Percentiles rank a stretch among this genome's conserved stretches.
Conservation (phyloP, 2,113 vertebrate species). For the Rhodinocichla rosea region DNA sequence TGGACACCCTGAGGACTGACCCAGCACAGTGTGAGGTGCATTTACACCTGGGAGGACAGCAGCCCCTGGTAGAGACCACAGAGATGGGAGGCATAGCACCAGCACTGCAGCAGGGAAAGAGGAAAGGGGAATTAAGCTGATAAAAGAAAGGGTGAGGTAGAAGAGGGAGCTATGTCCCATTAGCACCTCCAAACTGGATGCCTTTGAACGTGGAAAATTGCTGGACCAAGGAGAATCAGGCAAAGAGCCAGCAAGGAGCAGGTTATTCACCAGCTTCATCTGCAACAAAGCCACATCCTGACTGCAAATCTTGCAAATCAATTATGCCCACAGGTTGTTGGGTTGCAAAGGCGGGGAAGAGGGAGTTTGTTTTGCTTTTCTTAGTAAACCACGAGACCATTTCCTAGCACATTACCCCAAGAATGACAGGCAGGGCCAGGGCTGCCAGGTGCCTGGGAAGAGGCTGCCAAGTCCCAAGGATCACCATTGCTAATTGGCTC, state of each 20-base stretch:
- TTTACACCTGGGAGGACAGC: not conserved
- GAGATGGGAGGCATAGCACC: accelerated
- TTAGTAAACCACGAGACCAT: conserved; percentile 57
- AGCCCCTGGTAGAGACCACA: not conserved
- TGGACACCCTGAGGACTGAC: not conserved
- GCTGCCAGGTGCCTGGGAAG: conserved; percentile 7
- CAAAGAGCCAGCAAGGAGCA: not conserved
- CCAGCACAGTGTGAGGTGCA: accelerated
- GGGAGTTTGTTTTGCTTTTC: conserved; percentile 51
- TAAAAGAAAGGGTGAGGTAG: not conserved
- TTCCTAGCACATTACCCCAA: conserved; percentile 42
- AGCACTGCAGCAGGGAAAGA: not conserved
- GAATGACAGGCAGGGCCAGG: conserved; percentile 47
- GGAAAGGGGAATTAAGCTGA: not conserved
- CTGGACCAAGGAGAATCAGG: not conserved
- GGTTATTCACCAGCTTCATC: not conserved
- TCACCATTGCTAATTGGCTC: conserved; percentile 61
- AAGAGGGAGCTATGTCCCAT: not conserved
- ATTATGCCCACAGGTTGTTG: conserved; percentile 55
- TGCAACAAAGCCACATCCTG: conserved; percentile 17
- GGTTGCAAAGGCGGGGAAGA: conserved; percentile 14
- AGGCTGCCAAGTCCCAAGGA: conserved; percentile 59
- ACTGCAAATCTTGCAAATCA: conserved; percentile 40
- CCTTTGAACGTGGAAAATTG: not conserved
- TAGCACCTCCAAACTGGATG: not conserved